These are phyloP conservation scores for Troides helena DNA, from an alignment of 2,888 invertebrate species.

Conservation along the genomic window DNA sequence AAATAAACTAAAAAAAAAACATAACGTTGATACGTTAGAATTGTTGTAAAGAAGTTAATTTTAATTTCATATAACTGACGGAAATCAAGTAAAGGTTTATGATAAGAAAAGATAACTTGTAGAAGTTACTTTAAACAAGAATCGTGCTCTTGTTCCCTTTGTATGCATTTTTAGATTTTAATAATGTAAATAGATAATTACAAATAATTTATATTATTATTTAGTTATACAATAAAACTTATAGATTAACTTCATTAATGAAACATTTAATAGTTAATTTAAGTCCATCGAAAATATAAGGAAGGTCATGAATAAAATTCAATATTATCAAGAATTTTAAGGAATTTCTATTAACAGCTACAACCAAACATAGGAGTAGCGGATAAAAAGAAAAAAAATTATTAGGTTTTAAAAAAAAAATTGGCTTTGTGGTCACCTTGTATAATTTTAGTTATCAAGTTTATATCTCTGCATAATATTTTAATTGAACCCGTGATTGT, in stretches of 20 bases:
- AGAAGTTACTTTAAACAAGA: not conserved
- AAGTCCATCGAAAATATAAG: not conserved
- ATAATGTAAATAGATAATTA: not conserved
- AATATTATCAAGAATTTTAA: constrained; percentile 2
- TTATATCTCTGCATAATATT: not conserved
- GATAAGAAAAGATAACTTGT: not conserved
- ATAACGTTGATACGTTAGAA: no score
- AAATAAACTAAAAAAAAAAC: constrained; percentile 34
- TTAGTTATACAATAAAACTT: not conserved
- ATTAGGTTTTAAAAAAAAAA: not conserved
- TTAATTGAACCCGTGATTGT: no score
- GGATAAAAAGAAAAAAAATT: constrained; percentile 7
- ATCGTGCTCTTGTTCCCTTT: not conserved
- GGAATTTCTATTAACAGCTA: constrained; percentile 7
- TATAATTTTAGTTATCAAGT: not conserved
- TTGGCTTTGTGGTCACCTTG: not conserved
- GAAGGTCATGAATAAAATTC: not conserved
- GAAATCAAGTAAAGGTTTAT: not conserved
- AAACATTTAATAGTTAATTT: not conserved
- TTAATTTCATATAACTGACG: not conserved
- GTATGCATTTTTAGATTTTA: not conserved
- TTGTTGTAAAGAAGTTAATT: no score
- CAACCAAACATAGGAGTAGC: constrained; percentile 34
- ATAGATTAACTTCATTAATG: not conserved
- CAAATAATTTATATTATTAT: not conserved